Evolutionary conservation across 2,888 invertebrate genomes (phyloP).

Genomic region (Hirudinaria manillensis): DNA sequence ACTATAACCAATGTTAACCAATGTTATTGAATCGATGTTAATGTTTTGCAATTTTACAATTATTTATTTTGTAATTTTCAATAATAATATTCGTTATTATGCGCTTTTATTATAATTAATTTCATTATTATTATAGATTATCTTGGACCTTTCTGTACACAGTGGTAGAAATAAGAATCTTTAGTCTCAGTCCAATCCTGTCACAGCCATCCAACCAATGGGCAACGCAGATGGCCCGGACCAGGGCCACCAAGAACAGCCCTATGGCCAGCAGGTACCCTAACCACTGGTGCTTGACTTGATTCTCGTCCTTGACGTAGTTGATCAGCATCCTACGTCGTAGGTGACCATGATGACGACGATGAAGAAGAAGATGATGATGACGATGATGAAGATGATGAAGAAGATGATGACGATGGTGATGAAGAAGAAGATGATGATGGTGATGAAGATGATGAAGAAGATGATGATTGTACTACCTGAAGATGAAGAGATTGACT

Average conservation of each 20-base stretch:
- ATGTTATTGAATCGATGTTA: too few relatives aligned
- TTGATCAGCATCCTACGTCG: background rate
- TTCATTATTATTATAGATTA: background rate
- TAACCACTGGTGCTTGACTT: slow-evolving; percentile 10
- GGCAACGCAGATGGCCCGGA: slow-evolving; percentile 20
- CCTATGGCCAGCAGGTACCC: slow-evolving; percentile 15
- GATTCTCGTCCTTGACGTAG: slow-evolving; percentile 1
- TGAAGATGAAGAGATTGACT: slow-evolving; percentile 24
- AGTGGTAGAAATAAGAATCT: slow-evolving; percentile 29
- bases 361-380: too few relatives aligned
- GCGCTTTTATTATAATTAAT: background rate
- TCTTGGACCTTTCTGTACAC: slow-evolving; percentile 36
- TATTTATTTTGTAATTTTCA: background rate
- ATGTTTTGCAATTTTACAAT: too few relatives aligned
- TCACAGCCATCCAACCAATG: slow-evolving; percentile 25
- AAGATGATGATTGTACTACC: slow-evolving; percentile 3
- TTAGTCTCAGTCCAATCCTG: slow-evolving; percentile 22
- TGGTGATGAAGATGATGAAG: slow-evolving; percentile 4
- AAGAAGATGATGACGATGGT: slow-evolving; percentile 40
- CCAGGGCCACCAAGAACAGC: slow-evolving; percentile 10
- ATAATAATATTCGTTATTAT: background rate
- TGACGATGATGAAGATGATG: slow-evolving; percentile 71
- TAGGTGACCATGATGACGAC: too few relatives aligned
- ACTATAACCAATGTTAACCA: too few relatives aligned
- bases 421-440: background rate